Percentiles rank a stretch among this genome's conserved stretches.
phyloP scores from a whole-genome alignment of 1,140 invertebrate species.

The Halictus rubicundus region DNA sequence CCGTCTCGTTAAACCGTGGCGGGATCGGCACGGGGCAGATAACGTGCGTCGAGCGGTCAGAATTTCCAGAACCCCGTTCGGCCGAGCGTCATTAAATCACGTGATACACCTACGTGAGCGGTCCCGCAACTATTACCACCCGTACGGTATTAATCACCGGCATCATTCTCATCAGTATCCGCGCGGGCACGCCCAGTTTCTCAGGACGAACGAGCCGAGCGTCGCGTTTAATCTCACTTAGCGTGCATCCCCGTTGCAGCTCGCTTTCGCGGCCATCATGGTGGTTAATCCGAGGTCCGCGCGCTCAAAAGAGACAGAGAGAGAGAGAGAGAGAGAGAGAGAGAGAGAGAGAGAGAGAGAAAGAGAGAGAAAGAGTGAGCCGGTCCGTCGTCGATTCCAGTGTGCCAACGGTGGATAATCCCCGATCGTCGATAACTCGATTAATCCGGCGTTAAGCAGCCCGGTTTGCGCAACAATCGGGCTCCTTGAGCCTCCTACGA shows the following conservation, averaged over 20 bases:
- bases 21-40: too few relatives aligned
- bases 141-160: constrained; percentile 2
- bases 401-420: too few relatives aligned
- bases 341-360: too few relatives aligned
- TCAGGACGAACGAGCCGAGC: not conserved
- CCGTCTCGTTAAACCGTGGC: too few relatives aligned
- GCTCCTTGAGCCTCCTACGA: constrained; percentile 7
- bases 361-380: too few relatives aligned
- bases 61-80: not conserved
- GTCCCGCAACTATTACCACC: not conserved
- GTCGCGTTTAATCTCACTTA: not conserved
- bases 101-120: not conserved
- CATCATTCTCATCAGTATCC: constrained; percentile 6
- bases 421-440: constrained; percentile 9
- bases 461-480: constrained; percentile 10
- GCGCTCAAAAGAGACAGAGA: too few relatives aligned
- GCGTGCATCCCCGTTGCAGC: not conserved
- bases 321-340: too few relatives aligned
- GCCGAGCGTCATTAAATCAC: not conserved
- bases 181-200: constrained; percentile 16
- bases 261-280: not conserved
- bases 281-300: too few relatives aligned
- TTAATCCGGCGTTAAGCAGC: constrained; percentile 15
- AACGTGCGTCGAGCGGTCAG: too few relatives aligned
- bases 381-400: too few relatives aligned